Evolutionary conservation across 2,888 invertebrate genomes (phyloP), one percentile per base, ranked within the genome.

Genomic region (Hyalella azteca): DNA sequence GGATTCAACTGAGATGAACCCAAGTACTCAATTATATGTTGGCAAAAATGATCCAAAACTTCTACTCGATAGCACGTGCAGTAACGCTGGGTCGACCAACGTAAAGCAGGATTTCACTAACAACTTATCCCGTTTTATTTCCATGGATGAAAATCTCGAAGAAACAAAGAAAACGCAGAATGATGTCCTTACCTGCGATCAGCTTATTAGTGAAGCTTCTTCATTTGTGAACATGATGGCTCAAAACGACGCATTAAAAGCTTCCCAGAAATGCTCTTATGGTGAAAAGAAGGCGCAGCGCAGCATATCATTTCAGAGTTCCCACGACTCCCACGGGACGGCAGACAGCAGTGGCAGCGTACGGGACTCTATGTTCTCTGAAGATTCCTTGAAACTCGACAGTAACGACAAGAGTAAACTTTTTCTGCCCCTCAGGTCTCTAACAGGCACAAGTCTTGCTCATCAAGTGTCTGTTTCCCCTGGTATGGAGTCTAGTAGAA

Each of bases 171-270:
- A 45, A 15, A 11, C 45, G 9, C 66, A 15, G 19, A 15, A 36
- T 5, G 36, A 66, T 15, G 66, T 66, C 36, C 66, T 66, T n/a
- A 66, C 66, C 7, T 66, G 66, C 36, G 66, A 66, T 66, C 36
- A 66, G 36, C 66, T 66, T 29, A 36, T 66, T 13, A 36, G 36
- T 36, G 66, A 66, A 36, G 66, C 66, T 15, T 36, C 36, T 19
- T 66, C 66, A 15, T 66, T 66, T 66, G 66, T 66, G 19, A 36
- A 36, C 36, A 32, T 66, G 66, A 66, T 66, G 66, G 9, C 66
- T 15, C 11, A 22, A 15, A 66, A 36, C 22, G 66, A 36, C 7
- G 36, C 22, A 29, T 9, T 13, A 26, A 54, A 54, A 54, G n/a
- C 54, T 26, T 22, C 29, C 54, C 29, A 3, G 49, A n/a, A 11